These are phyloP conservation scores for Andrena dorsata DNA, from an alignment of 2,888 invertebrate species.

Conservation along the genomic window DNA sequence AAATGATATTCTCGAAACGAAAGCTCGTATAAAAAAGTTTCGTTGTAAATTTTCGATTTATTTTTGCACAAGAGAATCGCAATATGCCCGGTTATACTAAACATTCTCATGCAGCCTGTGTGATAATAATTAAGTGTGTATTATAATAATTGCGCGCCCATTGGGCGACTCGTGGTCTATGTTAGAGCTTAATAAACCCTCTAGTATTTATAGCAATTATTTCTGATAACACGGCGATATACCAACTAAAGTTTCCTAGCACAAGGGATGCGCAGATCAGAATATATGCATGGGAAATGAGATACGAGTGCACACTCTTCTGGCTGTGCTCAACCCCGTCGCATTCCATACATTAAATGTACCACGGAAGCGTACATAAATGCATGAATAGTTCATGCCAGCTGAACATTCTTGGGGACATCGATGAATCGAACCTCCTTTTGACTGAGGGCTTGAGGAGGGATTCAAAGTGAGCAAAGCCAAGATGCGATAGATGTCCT, in stretches of 20 bases:
- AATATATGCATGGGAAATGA: conserved; percentile 49
- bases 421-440: conserved; percentile 59
- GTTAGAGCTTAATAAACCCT: no score
- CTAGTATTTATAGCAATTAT: no score
- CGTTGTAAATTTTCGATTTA: no score
- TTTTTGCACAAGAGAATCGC: no score
- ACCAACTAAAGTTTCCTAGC: background rate
- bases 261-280: background rate
- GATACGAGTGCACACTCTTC: conserved; percentile 12
- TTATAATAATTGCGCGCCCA: no score
- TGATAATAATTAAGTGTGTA: no score
- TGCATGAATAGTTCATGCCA: conserved; percentile 67
- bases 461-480: conserved; percentile 52
- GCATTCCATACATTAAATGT: conserved; percentile 65
- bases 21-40: no score
- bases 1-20: no score
- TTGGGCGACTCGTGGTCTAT: no score
- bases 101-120: no score
- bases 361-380: conserved; percentile 59
- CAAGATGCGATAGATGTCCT: conserved; percentile 18
- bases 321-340: conserved; percentile 41
- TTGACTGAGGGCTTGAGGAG: conserved; percentile 34
- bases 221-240: conserved; percentile 3
- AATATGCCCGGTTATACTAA: no score
- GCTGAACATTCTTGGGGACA: conserved; percentile 29